Evolutionary conservation across 2,888 invertebrate species (phyloP), one percentile per base, ranked within the genome.

Genomic region (Platycnemis pennipes): DNA sequence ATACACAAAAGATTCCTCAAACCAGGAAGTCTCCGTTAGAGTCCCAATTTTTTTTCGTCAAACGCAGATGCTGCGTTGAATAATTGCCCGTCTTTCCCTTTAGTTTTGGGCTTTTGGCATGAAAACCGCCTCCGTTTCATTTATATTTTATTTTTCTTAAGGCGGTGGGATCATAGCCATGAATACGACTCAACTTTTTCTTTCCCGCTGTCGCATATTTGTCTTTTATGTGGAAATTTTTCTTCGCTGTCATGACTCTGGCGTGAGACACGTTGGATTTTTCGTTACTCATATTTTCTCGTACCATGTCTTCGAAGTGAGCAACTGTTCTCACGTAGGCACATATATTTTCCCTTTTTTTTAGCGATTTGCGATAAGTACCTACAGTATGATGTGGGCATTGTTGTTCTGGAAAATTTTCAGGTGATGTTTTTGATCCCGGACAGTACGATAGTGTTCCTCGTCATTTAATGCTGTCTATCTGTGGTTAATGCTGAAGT

Each of bases 111-210:
- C 63, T 63, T 63, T 63, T 63, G 63, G 63, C 63, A 63, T n/a
- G 26, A 63, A 63, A 63, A 63, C 63, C 63, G 63, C 63, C 63
- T 63, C 63, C 26, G 63, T 63, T 63, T 63, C 63, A 26, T 63
- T 26, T 63, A 63, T 63, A 16, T 63, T 7, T 63, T 26, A 26
- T 13, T 56, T 63, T 63, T 63, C 26, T 63, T 5, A 63, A 63
- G n/a, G 63, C 63, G 63, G 63, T 63, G 63, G 63, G 63, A 63
- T 63, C 63, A 63, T 63, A 63, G 63, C n/a, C 63, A 63, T 63
- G 63, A 63, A 63, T 63, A 63, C 63, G 63, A 3, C 63, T n/a
- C 3, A 3, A n/a, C n/a, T 63, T 63, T 63, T 63, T 63, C 63
- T n/a, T 63, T 26, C n/a, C 63, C 63, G n/a, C 63, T 63, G 63